These are phyloP conservation scores for Polyommatus iphigenia DNA, from an alignment of 2,888 invertebrate genomes.

Conservation along the genomic window DNA sequence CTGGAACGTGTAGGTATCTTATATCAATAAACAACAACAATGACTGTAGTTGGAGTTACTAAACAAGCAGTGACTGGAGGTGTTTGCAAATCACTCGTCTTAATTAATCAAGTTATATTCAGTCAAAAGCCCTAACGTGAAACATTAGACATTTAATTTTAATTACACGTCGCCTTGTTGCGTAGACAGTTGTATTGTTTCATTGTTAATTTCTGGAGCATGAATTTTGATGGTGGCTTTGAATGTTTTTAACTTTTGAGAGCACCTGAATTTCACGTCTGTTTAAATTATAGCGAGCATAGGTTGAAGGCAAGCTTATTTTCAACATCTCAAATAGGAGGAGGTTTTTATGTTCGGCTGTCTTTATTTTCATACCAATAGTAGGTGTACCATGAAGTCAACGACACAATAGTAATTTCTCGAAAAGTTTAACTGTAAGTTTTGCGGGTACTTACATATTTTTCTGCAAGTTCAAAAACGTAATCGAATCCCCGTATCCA, in stretches of 20 bases:
- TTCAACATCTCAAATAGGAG: too few species aligned
- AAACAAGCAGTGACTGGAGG: neutral
- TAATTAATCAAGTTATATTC: slow-evolving; percentile 44
- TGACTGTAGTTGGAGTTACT: neutral
- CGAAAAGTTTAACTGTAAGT: too few species aligned
- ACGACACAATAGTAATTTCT: too few species aligned
- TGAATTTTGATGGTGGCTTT: neutral
- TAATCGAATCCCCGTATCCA: slow-evolving; percentile 93
- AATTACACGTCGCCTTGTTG: slow-evolving; percentile 1
- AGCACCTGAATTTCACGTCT: neutral
- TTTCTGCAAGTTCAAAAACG: slow-evolving; percentile 95
- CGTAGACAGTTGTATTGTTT: neutral
- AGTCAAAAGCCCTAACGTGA: neutral
- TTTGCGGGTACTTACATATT: slow-evolving; percentile 85
- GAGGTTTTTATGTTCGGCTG: too few species aligned
- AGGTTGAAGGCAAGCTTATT: too few species aligned
- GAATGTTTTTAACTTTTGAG: neutral
- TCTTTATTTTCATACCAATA: too few species aligned
- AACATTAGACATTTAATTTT: neutral
- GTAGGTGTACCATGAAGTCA: too few species aligned
- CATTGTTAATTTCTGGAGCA: neutral
- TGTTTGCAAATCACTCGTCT: slow-evolving; percentile 41
- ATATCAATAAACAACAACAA: neutral
- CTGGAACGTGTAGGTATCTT: neutral
- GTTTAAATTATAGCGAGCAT: too few species aligned